Evolutionary conservation across 2,113 vertebrate genomes (phyloP).

Genomic region (Chionodraco myersi): DNA sequence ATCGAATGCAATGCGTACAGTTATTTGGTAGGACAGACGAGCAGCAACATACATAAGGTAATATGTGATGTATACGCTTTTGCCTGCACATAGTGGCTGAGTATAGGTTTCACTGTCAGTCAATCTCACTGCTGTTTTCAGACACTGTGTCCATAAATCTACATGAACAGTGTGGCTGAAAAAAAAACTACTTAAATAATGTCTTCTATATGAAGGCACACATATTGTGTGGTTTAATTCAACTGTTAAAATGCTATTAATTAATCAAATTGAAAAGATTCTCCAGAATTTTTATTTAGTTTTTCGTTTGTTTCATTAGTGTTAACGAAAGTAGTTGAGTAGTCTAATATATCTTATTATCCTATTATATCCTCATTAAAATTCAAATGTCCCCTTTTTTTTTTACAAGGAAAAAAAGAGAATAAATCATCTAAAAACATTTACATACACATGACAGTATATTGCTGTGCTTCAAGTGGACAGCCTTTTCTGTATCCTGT

Average conservation of each 20-base stretch:
- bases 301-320: not conserved
- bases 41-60: slow-evolving; percentile 49
- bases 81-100: slow-evolving; percentile 48
- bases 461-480: too few species aligned
- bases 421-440: not conserved
- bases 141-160: slow-evolving; percentile 7
- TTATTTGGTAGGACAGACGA: slow-evolving; percentile 29
- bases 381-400: too few species aligned
- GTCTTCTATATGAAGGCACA: not conserved
- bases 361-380: not conserved
- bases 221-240: not conserved
- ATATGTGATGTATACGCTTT: slow-evolving; percentile 65
- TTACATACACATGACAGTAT: too few species aligned
- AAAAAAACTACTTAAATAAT: not conserved
- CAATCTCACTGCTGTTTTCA: slow-evolving; percentile 38
- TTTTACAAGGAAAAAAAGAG: not conserved
- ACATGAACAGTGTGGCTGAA: not conserved
- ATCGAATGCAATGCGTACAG: slow-evolving; percentile 37
- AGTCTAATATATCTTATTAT: not conserved
- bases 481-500: not conserved
- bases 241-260: not conserved
- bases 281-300: not conserved
- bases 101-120: slow-evolving; percentile 58
- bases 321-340: not conserved
- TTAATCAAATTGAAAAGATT: not conserved